Conservation (phyloP, 2,113 vertebrate genomes). For the Chloropsis hardwickii region DNA sequence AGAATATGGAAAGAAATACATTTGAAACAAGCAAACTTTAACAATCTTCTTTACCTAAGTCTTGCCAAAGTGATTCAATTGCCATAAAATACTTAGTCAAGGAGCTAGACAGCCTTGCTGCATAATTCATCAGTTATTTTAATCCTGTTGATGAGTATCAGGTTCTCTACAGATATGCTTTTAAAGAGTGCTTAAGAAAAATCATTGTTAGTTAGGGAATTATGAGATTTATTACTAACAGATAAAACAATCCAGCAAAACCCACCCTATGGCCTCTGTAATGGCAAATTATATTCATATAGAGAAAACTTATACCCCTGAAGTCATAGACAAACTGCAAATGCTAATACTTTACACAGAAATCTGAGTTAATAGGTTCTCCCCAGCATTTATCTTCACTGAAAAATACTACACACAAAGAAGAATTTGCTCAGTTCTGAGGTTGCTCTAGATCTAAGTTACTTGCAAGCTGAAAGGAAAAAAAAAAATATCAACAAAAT, state of each 20-base stretch:
- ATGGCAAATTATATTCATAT: not conserved
- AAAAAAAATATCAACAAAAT: not conserved
- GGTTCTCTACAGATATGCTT: slow-evolving; percentile 30
- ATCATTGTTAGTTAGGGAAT: not conserved
- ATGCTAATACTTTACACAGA: not conserved
- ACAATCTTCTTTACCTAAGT: slow-evolving; percentile 12
- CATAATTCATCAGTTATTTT: slow-evolving; percentile 60
- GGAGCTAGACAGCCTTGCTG: slow-evolving; percentile 40
- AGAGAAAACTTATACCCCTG: not conserved
- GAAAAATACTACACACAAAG: not conserved
- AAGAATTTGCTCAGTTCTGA: not conserved
- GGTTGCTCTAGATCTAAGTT: not conserved
- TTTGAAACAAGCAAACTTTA: slow-evolving; percentile 30
- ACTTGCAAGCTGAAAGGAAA: not conserved
- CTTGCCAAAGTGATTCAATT: slow-evolving; percentile 33
- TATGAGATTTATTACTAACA: not conserved
- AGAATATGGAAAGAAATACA: not conserved
- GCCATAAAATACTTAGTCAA: slow-evolving; percentile 38
- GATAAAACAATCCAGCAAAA: slow-evolving; percentile 36
- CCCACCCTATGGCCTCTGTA: not conserved
- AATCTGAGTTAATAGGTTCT: not conserved
- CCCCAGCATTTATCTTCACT: not conserved
- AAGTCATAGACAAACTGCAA: not conserved
- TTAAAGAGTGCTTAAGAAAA: slow-evolving; percentile 50
- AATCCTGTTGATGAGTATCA: slow-evolving; percentile 42